Base-by-base conservation (phyloP, 1,140 invertebrate genomes). In the Drosophila erecta region DNA sequence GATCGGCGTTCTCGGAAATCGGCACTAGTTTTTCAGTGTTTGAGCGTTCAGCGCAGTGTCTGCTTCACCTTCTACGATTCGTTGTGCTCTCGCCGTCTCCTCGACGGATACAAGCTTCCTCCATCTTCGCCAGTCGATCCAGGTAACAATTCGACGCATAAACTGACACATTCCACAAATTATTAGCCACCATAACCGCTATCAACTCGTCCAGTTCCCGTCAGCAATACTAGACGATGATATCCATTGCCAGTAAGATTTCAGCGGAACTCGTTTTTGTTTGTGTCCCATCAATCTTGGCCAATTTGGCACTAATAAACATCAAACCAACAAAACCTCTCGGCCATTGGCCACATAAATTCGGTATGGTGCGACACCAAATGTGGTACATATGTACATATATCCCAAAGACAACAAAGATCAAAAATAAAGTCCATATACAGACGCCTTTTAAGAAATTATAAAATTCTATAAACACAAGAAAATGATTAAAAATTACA, bases 1-100 rank as follows among this genome's bases (percentile, higher is more conserved):
- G 46, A 20, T 70, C 47, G 60, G 47, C 30, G 35, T 73, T 72
- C 66, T 56, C 69, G 51, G 46, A 62, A 38, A 33, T 50, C 54
- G 40, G 43, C 62, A 55, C 22, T 76, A 67, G 62, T 59, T 67
- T 76, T 81, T 78, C 70, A 86, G 81, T 86, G 70, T 87, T 79
- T 73, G 27, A 76, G 55, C 70, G 76, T 71, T 79, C 57, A 67
- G 75, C 79, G 71, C 74, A 75, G 83, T 72, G 83, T 55, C 71
- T 50, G 61, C 70, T 76, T 57, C 65, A 72, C 37, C 24, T 51
- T 66, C 40, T 57, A 2, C 11, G 8, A 65, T 43, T 60, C 60
- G 53, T 47, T 62, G 57, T 66, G 47, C 38, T 46, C 30, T 10
- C 30, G 2, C 49, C 15, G 57, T 37, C n/a, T 33, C 41, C 20